Percentiles rank a stretch among this genome's conserved stretches.
Conservation (phyloP, 2,888 invertebrate genomes). For the Microdon myrmicae region DNA sequence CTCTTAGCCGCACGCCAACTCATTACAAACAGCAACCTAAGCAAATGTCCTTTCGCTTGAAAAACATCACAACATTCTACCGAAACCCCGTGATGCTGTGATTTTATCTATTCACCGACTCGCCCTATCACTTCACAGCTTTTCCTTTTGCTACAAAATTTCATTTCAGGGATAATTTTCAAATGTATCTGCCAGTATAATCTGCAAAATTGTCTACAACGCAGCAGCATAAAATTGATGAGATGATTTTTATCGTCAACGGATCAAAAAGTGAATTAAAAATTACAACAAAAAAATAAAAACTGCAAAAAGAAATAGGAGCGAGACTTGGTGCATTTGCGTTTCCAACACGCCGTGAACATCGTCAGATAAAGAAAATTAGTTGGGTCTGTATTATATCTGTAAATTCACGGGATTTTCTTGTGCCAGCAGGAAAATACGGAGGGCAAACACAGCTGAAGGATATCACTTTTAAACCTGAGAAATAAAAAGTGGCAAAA, state of each 20-base stretch:
- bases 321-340: too few relatives aligned
- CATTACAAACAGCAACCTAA: conserved; percentile 30
- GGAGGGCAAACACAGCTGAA: conserved; percentile 8
- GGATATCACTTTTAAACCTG: conserved; percentile 19
- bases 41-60: background rate
- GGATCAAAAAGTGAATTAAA: too few relatives aligned
- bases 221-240: conserved; percentile 14
- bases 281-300: conserved; percentile 2
- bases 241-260: conserved; percentile 25
- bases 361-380: conserved; percentile 5
- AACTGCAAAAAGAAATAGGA: conserved; percentile 32
- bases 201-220: conserved; percentile 11
- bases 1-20: conserved; percentile 42
- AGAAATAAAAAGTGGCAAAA: conserved; percentile 29
- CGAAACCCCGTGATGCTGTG: conserved; percentile 9
- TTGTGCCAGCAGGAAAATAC: too few relatives aligned
- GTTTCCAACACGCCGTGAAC: conserved; percentile 13
- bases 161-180: conserved; percentile 21
- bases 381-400: too few relatives aligned
- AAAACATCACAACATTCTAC: background rate
- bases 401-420: too few relatives aligned
- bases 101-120: conserved; percentile 11
- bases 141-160: conserved; percentile 9
- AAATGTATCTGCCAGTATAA: conserved; percentile 19
- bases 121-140: conserved; percentile 1